Evolutionary conservation across 2,113 vertebrate genomes (phyloP).

Genomic region (Gorsachius goisagi): DNA sequence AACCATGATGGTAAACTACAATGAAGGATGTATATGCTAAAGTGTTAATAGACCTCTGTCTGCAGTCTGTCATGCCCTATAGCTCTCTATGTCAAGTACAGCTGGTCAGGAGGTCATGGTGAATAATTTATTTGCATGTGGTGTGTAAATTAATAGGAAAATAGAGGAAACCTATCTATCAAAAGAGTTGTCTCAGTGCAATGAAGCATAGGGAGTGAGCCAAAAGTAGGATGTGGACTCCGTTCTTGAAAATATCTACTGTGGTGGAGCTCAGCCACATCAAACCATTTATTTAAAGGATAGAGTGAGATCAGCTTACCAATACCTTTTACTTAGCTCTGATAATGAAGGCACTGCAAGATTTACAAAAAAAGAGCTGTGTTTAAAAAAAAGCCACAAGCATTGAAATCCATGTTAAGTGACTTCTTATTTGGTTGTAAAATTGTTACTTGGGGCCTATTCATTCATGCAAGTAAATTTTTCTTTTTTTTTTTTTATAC

Average conservation of each 20-base stretch:
- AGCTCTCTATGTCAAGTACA: not conserved
- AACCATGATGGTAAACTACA: not conserved
- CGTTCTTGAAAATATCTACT: not conserved
- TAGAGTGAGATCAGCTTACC: not conserved
- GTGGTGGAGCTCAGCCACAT: not conserved
- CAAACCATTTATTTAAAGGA: not conserved
- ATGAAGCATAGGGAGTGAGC: not conserved
- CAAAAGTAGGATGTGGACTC: not conserved
- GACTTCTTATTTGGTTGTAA: not conserved
- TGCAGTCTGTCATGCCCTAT: not conserved
- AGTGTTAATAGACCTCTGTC: not conserved
- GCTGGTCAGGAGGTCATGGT: not conserved
- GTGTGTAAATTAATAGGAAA: not conserved
- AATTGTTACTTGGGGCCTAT: not conserved
- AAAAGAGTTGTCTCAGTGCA: not conserved
- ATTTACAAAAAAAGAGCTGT: not conserved
- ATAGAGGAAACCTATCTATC: not conserved
- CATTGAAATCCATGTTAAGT: not conserved
- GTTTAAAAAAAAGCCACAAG: not conserved
- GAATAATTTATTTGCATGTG: not conserved
- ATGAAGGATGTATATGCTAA: rapidly evolving
- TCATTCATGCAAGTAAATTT: not conserved
- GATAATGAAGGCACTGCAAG: not conserved
- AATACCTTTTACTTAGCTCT: not conserved
- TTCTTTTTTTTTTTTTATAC: not conserved